These are phyloP conservation scores for Sebastes alutus DNA, from an alignment of 2,797 vertebrate genomes.

Conservation along the genomic window DNA sequence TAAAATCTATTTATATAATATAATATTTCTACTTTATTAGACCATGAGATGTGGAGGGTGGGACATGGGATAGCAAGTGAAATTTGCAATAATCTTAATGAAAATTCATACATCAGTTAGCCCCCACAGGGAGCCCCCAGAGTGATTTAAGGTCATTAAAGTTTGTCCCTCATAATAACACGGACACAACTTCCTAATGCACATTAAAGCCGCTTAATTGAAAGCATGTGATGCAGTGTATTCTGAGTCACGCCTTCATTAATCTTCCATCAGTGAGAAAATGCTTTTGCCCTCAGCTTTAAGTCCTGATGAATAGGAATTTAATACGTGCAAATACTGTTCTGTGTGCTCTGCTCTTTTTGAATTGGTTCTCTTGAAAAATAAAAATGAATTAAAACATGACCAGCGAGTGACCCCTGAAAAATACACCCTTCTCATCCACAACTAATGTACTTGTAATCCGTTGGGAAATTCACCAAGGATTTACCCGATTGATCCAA, in stretches of 20 bases:
- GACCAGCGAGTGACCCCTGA: conserved; percentile 40
- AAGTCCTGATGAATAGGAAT: conserved; percentile 54
- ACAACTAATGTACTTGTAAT: conserved; percentile 49
- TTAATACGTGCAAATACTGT: conserved; percentile 62
- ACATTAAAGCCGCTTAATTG: conserved; percentile 31
- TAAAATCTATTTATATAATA: not conserved
- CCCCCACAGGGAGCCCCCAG: not conserved
- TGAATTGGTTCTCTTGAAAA: conserved; percentile 24
- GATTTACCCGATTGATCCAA: conserved; percentile 33
- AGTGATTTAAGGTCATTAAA: conserved; percentile 21
- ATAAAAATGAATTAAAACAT: conserved; percentile 29
- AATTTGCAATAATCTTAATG: conserved; percentile 10
- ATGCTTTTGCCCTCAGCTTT: conserved; percentile 20
- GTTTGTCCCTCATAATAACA: conserved; percentile 31
- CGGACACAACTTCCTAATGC: conserved; percentile 24
- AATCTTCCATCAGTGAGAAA: conserved; percentile 45
- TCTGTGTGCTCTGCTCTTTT: conserved; percentile 38
- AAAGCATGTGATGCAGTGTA: conserved; percentile 30
- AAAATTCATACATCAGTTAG: not conserved
- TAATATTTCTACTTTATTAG: not conserved
- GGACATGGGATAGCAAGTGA: not conserved
- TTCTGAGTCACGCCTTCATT: conserved; percentile 55
- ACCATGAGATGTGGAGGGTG: not conserved
- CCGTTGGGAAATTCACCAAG: conserved; percentile 46
- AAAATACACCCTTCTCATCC: conserved; percentile 28